phyloP scores from a whole-genome alignment of 2,113 vertebrate genomes.

The Chaetorhynchus papuensis region DNA sequence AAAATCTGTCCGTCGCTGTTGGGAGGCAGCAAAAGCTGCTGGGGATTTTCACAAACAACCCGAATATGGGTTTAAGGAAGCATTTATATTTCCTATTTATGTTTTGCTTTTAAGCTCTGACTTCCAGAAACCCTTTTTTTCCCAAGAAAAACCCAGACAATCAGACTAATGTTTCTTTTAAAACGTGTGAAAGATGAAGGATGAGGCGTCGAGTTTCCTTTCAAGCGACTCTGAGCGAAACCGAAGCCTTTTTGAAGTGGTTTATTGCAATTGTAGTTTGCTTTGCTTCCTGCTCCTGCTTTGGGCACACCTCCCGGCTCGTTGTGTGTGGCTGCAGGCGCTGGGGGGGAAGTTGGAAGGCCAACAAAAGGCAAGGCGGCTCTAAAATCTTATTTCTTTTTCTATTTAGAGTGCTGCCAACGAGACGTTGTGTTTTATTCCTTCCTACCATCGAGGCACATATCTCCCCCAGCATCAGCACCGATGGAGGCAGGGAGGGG shows the following conservation, averaged over 20 bases:
- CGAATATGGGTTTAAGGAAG: neutral
- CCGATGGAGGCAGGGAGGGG: neutral
- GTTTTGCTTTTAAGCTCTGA: neutral
- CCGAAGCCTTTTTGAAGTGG: neutral
- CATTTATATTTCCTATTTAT: neutral
- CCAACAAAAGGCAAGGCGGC: neutral
- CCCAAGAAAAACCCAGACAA: neutral
- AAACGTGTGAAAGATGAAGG: neutral
- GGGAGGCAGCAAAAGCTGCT: neutral
- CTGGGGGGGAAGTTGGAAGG: neutral
- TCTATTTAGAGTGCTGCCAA: neutral
- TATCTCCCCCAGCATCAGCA: neutral
- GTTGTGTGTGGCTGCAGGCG: neutral
- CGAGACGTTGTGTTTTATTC: neutral
- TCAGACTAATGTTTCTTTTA: neutral
- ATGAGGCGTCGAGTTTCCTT: neutral
- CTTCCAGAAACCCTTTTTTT: neutral
- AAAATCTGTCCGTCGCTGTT: neutral
- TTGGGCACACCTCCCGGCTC: neutral
- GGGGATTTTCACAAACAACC: neutral
- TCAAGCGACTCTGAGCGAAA: neutral
- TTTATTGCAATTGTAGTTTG: neutral
- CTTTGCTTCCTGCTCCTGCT: constrained; percentile 12
- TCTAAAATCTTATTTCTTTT: neutral
- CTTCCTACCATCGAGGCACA: neutral